Evolutionary conservation across 2,888 invertebrate species (phyloP).

Genomic region (Diplazon laetatorius): DNA sequence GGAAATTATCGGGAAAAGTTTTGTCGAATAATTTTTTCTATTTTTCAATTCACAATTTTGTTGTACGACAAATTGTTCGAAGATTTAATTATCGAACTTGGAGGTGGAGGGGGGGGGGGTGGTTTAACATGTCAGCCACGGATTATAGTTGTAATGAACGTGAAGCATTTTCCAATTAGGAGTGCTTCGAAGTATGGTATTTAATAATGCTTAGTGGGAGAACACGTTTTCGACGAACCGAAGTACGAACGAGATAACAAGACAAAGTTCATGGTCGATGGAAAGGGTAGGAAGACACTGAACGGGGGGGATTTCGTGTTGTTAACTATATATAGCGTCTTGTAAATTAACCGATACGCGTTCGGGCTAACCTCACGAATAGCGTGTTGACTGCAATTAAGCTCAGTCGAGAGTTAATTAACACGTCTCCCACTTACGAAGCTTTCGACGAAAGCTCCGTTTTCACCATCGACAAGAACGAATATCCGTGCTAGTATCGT

Average conservation of each 20-base stretch:
- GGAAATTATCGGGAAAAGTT: background rate
- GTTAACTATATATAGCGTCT: background rate
- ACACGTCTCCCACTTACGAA: background rate
- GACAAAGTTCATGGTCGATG: background rate
- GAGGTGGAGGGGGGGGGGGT: too few species aligned
- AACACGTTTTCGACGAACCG: background rate
- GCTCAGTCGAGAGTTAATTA: conserved; percentile 32
- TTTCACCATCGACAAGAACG: too few species aligned
- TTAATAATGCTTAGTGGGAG: background rate
- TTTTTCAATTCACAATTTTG: background rate
- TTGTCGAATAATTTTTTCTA: background rate
- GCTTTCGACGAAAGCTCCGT: background rate
- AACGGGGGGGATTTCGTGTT: background rate
- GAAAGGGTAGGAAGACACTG: background rate
- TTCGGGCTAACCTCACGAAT: background rate
- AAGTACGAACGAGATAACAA: background rate
- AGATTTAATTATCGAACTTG: too few species aligned
- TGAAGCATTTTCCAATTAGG: background rate
- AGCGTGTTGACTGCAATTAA: conserved; percentile 20
- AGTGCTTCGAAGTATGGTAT: background rate
- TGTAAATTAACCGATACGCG: conserved; percentile 10
- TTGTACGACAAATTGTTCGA: too few species aligned
- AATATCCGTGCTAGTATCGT: too few species aligned
- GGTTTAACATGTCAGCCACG: too few species aligned
- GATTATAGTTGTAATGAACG: too few species aligned